Percentiles rank a stretch among this genome's conserved stretches.
Conservation (phyloP, 2,113 vertebrate species). For the Tragelaphus strepsiceros region DNA sequence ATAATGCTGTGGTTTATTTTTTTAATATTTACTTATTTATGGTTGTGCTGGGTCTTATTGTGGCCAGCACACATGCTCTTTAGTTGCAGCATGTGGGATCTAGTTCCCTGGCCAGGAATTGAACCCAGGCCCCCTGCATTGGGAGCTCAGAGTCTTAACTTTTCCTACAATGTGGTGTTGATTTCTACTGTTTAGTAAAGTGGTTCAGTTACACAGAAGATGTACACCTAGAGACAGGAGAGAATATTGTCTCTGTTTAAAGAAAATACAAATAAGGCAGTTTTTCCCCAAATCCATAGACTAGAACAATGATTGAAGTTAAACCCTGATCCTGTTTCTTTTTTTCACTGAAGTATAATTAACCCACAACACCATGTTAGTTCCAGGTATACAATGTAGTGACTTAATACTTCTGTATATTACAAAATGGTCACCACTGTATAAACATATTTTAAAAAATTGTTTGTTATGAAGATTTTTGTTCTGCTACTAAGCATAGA, state of each 20-base stretch:
- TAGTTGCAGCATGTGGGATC: background rate
- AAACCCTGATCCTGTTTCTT: background rate
- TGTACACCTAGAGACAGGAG: background rate
- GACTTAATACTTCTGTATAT: background rate
- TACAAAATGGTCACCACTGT: background rate
- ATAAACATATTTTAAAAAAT: background rate
- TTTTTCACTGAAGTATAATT: background rate
- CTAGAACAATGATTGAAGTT: background rate
- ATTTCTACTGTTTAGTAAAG: background rate
- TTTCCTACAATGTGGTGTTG: background rate
- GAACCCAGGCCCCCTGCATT: background rate
- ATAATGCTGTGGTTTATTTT: background rate
- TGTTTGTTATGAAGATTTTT: conserved; percentile 35
- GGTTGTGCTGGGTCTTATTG: background rate
- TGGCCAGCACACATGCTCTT: background rate
- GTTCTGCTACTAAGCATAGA: conserved; percentile 9
- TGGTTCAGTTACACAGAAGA: background rate
- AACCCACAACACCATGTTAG: background rate
- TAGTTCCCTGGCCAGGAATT: background rate
- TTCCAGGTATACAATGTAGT: background rate
- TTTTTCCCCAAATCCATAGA: background rate
- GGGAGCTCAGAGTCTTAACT: background rate
- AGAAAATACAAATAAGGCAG: background rate
- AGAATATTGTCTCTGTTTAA: background rate
- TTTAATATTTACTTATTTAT: background rate